phyloP scores from a whole-genome alignment of 2,888 invertebrate genomes.

The Aradus depressus region DNA sequence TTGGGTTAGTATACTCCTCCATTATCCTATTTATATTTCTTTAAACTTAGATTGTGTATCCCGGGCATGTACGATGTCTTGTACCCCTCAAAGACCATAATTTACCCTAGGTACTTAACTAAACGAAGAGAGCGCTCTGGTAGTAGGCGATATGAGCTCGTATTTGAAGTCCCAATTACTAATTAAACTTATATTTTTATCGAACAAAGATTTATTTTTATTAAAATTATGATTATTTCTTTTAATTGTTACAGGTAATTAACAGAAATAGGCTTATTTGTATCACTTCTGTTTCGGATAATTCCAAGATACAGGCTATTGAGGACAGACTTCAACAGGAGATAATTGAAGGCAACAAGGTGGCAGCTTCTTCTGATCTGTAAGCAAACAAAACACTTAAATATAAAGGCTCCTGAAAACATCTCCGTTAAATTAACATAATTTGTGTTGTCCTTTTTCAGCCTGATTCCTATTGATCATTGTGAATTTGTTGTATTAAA shows the following conservation, averaged over 20 bases:
- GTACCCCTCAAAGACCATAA: too few species aligned
- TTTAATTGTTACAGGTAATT: slow-evolving; percentile 34
- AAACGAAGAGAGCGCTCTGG: too few species aligned
- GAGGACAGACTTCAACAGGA: slow-evolving; percentile 79
- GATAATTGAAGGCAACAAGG: slow-evolving; percentile 67
- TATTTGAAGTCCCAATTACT: too few species aligned
- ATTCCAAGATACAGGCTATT: slow-evolving; percentile 71
- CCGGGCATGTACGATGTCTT: too few species aligned
- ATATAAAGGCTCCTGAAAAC: neutral
- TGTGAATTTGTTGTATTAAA: slow-evolving; percentile 86
- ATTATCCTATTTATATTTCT: too few species aligned
- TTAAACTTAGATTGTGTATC: too few species aligned
- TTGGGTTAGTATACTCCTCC: too few species aligned
- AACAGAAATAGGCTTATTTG: slow-evolving; percentile 77
- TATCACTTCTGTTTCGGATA: slow-evolving; percentile 78
- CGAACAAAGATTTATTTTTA: too few species aligned
- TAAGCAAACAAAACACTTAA: slow-evolving; percentile 36
- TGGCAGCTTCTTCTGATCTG: slow-evolving; percentile 50
- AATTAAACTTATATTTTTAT: too few species aligned
- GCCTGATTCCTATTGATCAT: slow-evolving; percentile 62
- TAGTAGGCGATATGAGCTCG: too few species aligned
- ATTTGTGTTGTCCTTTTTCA: slow-evolving; percentile 18
- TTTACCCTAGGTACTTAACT: too few species aligned
- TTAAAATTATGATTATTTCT: too few species aligned
- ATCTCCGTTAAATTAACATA: neutral